A percentile compares a stretch with the other conserved stretches of the same genome.
phyloP scores from a whole-genome alignment of 2,797 vertebrate species.

The Botia almorhae region DNA sequence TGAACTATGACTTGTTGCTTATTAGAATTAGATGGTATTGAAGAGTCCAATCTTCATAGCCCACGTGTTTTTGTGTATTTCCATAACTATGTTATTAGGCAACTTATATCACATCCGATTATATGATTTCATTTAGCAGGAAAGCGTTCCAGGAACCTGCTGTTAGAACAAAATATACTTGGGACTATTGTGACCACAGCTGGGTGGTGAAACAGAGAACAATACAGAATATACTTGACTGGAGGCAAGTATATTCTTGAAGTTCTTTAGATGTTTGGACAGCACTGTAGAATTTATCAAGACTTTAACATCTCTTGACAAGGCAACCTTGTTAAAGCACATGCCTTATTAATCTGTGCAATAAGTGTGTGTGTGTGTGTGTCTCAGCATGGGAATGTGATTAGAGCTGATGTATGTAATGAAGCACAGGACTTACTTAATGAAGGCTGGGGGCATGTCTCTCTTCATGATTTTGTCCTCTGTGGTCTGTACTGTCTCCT shows the following conservation, averaged over 20 bases:
- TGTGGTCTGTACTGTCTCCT: conserved; percentile 97
- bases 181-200: neutral
- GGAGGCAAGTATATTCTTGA: too few species aligned
- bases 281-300: neutral
- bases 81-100: neutral
- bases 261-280: neutral
- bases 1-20: too few species aligned
- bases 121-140: neutral
- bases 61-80: neutral
- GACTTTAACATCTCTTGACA: neutral
- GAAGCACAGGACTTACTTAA: conserved; percentile 85
- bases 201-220: neutral
- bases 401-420: conserved; percentile 25
- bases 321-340: conserved; percentile 15
- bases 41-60: too few species aligned
- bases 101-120: neutral
- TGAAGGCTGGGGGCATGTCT: conserved; percentile 98
- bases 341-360: conserved; percentile 2
- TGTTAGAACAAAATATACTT: too few species aligned
- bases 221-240: neutral
- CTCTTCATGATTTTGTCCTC: conserved; percentile 99
- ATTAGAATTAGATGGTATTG: too few species aligned
- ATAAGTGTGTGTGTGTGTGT: neutral
- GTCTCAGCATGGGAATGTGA: conserved; percentile 18
- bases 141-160: neutral